Conservation (phyloP, 2,113 vertebrate genomes). For the Puffinus mauretanicus region DNA sequence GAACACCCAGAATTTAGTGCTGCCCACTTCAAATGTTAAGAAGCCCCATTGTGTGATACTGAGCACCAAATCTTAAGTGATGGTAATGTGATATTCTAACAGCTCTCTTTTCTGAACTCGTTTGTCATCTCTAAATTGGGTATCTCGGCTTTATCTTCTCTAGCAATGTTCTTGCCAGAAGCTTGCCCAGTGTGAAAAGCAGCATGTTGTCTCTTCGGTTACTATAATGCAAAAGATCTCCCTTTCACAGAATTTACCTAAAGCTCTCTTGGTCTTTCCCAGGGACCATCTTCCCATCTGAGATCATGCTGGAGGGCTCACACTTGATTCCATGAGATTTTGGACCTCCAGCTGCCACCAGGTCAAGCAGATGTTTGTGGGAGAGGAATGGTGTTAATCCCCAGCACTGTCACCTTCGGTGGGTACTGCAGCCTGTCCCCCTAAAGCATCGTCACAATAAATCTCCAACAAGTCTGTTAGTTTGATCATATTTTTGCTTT, state of each 20-base stretch:
- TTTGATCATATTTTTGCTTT: fast-evolving
- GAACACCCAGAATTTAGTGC: fast-evolving
- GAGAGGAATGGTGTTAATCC: neutral
- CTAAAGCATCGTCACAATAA: fast-evolving
- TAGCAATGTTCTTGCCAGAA: neutral
- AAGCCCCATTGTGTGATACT: neutral
- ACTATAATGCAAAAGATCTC: neutral
- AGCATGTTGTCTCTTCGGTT: fast-evolving
- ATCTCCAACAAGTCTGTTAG: fast-evolving
- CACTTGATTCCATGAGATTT: neutral
- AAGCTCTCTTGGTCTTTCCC: neutral
- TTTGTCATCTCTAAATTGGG: neutral
- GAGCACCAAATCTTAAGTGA: neutral
- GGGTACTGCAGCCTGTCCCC: neutral
- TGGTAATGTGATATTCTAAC: neutral
- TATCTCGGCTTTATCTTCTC: neutral
- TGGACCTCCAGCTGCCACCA: neutral
- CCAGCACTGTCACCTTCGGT: fast-evolving
- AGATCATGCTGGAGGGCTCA: neutral
- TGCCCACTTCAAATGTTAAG: neutral
- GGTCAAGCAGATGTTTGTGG: neutral
- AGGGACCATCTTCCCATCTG: neutral
- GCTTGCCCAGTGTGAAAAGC: neutral
- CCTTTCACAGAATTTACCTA: neutral
- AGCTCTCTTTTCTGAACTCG: neutral